Evolutionary conservation across 1,140 invertebrate genomes (phyloP).

Genomic region (Zaprionus africanus): DNA sequence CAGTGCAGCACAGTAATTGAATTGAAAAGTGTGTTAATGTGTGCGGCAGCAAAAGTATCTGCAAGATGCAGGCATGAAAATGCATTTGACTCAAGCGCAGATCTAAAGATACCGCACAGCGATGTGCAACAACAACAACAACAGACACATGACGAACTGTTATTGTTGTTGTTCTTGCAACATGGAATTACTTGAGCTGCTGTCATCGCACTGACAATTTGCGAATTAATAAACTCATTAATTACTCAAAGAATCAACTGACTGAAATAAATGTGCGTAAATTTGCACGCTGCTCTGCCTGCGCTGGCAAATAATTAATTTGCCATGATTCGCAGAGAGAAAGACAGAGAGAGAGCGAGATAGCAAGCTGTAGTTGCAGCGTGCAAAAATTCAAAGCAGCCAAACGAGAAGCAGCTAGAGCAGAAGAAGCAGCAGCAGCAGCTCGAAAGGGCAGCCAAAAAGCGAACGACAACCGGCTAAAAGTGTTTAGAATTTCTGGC

Average conservation of each 20-base stretch:
- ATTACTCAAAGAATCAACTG: constrained; percentile 64
- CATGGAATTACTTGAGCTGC: constrained; percentile 61
- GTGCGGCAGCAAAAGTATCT: constrained; percentile 59
- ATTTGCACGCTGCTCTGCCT: constrained; percentile 29
- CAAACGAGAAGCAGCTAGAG: constrained; percentile 11
- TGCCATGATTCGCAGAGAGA: constrained; percentile 43
- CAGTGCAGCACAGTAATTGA: constrained; percentile 55
- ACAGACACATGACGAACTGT: not conserved
- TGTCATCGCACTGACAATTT: constrained; percentile 72
- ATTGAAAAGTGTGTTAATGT: constrained; percentile 77
- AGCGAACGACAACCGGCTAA: constrained; percentile 71
- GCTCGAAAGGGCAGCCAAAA: constrained; percentile 58
- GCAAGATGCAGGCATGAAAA: constrained; percentile 40
- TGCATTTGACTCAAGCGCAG: constrained; percentile 57
- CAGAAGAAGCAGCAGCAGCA: not conserved
- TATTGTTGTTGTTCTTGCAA: not conserved
- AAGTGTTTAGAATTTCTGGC: constrained; percentile 83
- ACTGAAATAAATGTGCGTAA: constrained; percentile 58
- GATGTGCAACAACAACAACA: not conserved
- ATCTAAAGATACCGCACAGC: constrained; percentile 66
- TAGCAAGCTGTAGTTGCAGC: constrained; percentile 8
- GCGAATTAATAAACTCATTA: constrained; percentile 81
- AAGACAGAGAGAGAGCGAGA: constrained; percentile 5
- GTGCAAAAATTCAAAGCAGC: constrained; percentile 47
- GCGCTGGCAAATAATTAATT: constrained; percentile 64